phyloP scores from a whole-genome alignment of 1,140 invertebrate species.

The Drosophila takahashii region DNA sequence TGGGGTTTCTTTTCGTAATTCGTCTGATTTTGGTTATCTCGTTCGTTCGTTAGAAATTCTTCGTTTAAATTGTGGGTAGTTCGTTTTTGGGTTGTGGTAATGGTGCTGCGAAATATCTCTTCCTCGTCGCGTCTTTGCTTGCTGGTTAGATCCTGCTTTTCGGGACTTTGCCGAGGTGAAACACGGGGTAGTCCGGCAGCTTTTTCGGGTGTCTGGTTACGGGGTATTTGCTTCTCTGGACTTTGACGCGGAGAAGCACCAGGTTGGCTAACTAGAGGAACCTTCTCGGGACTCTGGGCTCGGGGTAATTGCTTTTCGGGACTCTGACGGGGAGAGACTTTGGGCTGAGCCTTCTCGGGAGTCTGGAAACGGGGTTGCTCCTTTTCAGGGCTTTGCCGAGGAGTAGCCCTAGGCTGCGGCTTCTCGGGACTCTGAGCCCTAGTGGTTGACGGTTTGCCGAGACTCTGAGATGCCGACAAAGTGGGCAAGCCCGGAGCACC shows the following conservation, averaged over 20 bases:
- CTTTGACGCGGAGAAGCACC: conserved; percentile 1
- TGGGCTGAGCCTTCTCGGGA: conserved; percentile 2
- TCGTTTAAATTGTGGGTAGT: conserved; percentile 63
- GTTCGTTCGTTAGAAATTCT: conserved; percentile 73
- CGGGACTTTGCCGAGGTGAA: conserved; percentile 33
- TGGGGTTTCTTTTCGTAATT: conserved; percentile 15
- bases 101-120: conserved; percentile 55
- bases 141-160: conserved; percentile 21
- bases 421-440: conserved; percentile 25
- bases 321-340: conserved; percentile 23
- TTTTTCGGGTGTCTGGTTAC: conserved; percentile 16
- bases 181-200: conserved; percentile 13
- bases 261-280: not conserved
- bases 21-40: conserved; percentile 29
- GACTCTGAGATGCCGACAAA: conserved; percentile 5
- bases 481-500: conserved; percentile 8
- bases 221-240: conserved; percentile 15
- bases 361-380: conserved; percentile 4
- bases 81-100: conserved; percentile 37
- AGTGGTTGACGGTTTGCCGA: not conserved
- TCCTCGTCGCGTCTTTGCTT: conserved; percentile 37
- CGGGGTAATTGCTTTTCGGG: conserved; percentile 21
- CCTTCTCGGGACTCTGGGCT: conserved; percentile 10
- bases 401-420: conserved; percentile 17
- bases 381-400: conserved; percentile 28